Conservation (phyloP, 2,888 invertebrate species). For the Cryptops parisi region DNA sequence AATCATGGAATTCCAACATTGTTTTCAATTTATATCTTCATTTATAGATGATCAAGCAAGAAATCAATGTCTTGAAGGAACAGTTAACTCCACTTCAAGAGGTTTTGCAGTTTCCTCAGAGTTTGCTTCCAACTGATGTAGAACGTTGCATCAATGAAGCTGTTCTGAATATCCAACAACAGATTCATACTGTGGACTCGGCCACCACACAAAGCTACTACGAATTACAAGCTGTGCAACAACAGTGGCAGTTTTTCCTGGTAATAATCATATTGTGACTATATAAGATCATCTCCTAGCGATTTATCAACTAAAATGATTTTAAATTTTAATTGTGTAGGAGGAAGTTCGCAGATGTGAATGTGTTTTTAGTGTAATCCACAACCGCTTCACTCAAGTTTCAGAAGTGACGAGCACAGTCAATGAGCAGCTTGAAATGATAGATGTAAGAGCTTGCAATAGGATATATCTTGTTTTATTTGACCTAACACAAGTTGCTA, state of each 20-base stretch:
- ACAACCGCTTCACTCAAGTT: neutral
- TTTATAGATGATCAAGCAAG: neutral
- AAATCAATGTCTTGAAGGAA: neutral
- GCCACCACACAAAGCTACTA: neutral
- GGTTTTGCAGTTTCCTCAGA: neutral
- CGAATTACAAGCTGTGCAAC: neutral
- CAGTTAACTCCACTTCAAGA: neutral
- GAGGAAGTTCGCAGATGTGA: neutral
- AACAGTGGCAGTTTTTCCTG: constrained; percentile 3
- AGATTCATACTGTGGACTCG: neutral
- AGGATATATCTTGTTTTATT: no score
- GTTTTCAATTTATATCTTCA: neutral
- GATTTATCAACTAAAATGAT: neutral
- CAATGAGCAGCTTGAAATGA: neutral
- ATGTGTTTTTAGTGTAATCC: neutral
- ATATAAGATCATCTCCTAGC: neutral
- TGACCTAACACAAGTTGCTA: no score
- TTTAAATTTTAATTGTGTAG: constrained; percentile 2
- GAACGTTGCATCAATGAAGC: neutral
- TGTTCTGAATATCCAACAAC: neutral
- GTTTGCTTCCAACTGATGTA: neutral
- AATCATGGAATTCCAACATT: neutral
- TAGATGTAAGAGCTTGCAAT: neutral
- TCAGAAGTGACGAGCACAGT: neutral
- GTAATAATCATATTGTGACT: neutral